Percentiles rank a stretch among this genome's conserved stretches.
These are phyloP conservation scores for Lagocephalus sceleratus DNA, from an alignment of 2,797 vertebrate genomes.

Conservation along the genomic window DNA sequence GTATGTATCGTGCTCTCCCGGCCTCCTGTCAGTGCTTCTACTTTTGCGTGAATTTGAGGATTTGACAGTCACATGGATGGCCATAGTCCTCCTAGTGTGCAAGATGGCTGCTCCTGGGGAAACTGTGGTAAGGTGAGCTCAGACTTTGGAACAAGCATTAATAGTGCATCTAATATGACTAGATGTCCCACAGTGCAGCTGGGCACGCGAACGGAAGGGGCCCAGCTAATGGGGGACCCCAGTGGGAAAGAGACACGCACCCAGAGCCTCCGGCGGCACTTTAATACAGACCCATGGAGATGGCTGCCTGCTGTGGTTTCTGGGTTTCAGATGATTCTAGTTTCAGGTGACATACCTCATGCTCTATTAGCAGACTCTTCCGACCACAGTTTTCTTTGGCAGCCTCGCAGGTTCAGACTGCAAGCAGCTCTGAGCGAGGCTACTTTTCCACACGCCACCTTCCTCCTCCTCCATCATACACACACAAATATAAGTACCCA, in stretches of 20 bases:
- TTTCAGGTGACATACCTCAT: slow-evolving; percentile 88
- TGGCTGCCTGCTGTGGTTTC: slow-evolving; percentile 80
- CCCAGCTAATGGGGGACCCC: slow-evolving; percentile 69
- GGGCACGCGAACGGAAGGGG: slow-evolving; percentile 72
- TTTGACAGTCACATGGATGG: not conserved
- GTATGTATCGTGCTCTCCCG: too few relatives aligned
- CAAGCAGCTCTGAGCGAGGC: slow-evolving; percentile 69
- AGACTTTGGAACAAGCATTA: slow-evolving; percentile 64
- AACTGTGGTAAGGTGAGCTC: slow-evolving; percentile 66
- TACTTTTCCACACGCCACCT: slow-evolving; percentile 78
- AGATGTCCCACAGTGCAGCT: slow-evolving; percentile 66
- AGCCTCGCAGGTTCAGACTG: slow-evolving; percentile 64
- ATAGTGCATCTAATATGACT: slow-evolving; percentile 64
- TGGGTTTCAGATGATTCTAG: slow-evolving; percentile 83
- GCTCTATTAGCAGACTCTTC: slow-evolving; percentile 87
- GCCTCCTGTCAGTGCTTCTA: too few relatives aligned
- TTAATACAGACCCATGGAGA: slow-evolving; percentile 71
- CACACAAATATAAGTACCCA: slow-evolving; percentile 54
- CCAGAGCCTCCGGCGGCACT: slow-evolving; percentile 64
- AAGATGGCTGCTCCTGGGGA: slow-evolving; percentile 39
- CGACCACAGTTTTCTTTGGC: slow-evolving; percentile 87
- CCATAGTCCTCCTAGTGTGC: slow-evolving; percentile 5
- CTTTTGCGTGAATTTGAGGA: not conserved
- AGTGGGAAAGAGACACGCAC: slow-evolving; percentile 68
- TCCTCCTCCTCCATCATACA: slow-evolving; percentile 61